These are phyloP conservation scores for Terrapene triunguis DNA, from an alignment of 2,113 vertebrate species.

Conservation along the genomic window DNA sequence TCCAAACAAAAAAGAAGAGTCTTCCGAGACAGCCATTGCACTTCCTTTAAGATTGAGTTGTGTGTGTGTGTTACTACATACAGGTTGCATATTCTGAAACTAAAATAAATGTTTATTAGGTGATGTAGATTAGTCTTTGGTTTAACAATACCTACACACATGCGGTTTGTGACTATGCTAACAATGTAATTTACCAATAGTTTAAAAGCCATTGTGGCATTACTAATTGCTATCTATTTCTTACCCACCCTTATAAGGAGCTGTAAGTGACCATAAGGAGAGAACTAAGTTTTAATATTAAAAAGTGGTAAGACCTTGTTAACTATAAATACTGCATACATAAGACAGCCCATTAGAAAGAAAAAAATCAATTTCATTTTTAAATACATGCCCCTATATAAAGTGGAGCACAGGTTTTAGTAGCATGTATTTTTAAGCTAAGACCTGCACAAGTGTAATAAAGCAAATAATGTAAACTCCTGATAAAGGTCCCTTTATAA, in stretches of 20 bases:
- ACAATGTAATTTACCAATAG: constrained; percentile 53
- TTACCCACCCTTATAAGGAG: constrained; percentile 1
- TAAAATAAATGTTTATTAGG: constrained; percentile 39
- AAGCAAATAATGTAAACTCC: neutral
- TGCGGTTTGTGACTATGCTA: constrained; percentile 28
- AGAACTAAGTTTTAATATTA: constrained; percentile 14
- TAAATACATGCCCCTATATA: neutral
- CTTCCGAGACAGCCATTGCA: constrained; percentile 37
- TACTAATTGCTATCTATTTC: constrained; percentile 57
- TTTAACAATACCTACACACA: constrained; percentile 21
- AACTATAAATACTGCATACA: constrained; percentile 1
- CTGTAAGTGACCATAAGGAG: constrained; percentile 12
- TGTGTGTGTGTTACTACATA: neutral
- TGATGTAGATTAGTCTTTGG: neutral
- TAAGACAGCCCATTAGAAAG: neutral
- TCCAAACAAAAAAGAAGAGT: constrained; percentile 33
- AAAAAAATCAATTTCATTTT: neutral
- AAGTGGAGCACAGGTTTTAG: neutral
- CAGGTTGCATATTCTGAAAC: neutral
- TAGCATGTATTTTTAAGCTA: neutral
- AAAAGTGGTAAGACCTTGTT: neutral
- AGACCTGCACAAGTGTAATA: neutral
- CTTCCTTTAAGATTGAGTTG: neutral
- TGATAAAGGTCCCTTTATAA: neutral
- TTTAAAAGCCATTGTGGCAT: constrained; percentile 58